Conservation (phyloP, 2,888 invertebrate species). For the Dasypolia templi region DNA sequence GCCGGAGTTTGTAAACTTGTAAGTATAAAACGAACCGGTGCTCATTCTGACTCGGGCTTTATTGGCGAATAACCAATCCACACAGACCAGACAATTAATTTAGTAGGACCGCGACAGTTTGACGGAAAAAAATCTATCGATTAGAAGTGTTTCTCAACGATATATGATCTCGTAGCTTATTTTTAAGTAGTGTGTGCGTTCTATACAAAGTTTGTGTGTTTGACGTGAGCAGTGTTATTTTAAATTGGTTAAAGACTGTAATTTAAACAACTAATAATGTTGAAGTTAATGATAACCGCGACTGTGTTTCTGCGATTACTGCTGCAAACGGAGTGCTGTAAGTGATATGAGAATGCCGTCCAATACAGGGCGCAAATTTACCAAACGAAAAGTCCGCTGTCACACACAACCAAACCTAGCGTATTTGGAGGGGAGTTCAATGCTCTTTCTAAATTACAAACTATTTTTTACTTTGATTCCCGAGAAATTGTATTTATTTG, state of each 20-base stretch:
- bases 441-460: not conserved
- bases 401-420: not conserved
- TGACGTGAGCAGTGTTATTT: constrained; percentile 45
- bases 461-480: not conserved
- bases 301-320: constrained; percentile 65
- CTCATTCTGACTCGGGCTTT: constrained; percentile 52
- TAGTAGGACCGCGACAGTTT: constrained; percentile 18
- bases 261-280: constrained; percentile 65
- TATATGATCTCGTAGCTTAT: constrained; percentile 27
- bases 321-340: constrained; percentile 68
- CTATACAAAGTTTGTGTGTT: constrained; percentile 23
- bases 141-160: constrained; percentile 22
- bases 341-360: constrained; percentile 60
- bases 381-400: not conserved
- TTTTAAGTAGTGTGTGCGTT: constrained; percentile 24
- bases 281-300: constrained; percentile 60
- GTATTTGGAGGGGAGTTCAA: not conserved
- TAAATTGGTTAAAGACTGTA: constrained; percentile 48
- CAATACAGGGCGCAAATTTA: not conserved
- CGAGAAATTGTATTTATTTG: not conserved
- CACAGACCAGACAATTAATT: constrained; percentile 49
- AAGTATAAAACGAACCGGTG: constrained; percentile 55
- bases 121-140: constrained; percentile 16
- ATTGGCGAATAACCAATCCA: constrained; percentile 52
- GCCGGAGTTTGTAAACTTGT: constrained; percentile 54